Evolutionary conservation across 2,797 vertebrate genomes (phyloP).

Genomic region (Harpagifer antarcticus): DNA sequence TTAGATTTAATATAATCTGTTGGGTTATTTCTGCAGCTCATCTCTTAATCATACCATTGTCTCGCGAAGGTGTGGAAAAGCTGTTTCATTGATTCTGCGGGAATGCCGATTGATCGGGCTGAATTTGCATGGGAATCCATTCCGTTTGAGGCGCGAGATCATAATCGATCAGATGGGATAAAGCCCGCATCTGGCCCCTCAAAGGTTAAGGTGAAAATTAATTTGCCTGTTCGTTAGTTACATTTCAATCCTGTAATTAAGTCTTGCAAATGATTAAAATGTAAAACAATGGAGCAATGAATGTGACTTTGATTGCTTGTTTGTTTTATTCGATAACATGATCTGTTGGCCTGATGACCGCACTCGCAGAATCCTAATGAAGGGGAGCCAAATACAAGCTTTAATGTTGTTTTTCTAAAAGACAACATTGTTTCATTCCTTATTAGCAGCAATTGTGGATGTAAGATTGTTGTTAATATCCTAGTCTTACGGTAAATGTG

Average conservation of each 20-base stretch:
- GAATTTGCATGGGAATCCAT: conserved; percentile 83
- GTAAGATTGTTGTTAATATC: too few species aligned
- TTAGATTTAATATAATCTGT: conserved; percentile 51
- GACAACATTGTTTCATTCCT: not conserved
- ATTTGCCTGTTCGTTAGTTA: conserved; percentile 81
- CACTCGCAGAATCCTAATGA: conserved; percentile 63
- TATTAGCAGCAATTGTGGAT: not conserved
- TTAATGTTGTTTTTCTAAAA: not conserved
- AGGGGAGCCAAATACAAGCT: conserved; percentile 18
- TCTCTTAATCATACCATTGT: conserved; percentile 58
- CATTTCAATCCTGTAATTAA: conserved; percentile 78
- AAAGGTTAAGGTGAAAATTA: conserved; percentile 84
- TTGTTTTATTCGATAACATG: conserved; percentile 61
- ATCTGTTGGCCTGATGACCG: conserved; percentile 56
- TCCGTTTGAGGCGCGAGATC: conserved; percentile 65
- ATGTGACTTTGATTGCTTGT: conserved; percentile 80
- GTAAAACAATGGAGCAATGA: conserved; percentile 75
- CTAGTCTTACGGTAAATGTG: too few species aligned
- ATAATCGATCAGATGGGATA: conserved; percentile 77
- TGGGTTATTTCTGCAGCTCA: conserved; percentile 38
- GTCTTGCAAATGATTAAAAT: conserved; percentile 77
- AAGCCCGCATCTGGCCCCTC: conserved; percentile 54
- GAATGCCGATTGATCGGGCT: conserved; percentile 68
- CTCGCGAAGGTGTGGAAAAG: conserved; percentile 54
- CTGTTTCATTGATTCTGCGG: conserved; percentile 63